A percentile compares a stretch with the other conserved stretches of the same genome.
phyloP scores from a whole-genome alignment of 2,888 invertebrate genomes.

The Enchytraeus crypticus region DNA sequence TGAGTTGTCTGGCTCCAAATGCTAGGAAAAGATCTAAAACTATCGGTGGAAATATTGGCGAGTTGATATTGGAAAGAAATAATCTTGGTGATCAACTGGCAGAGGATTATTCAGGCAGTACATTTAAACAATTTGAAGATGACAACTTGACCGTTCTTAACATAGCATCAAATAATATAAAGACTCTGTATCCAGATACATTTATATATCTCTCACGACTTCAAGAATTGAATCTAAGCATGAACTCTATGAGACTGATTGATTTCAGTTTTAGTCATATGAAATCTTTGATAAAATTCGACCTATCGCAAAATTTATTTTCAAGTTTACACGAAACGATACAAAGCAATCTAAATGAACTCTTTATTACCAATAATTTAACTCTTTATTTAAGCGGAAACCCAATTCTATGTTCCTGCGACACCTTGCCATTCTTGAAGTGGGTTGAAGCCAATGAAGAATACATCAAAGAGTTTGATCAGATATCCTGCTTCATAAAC shows the following conservation, averaged over 20 bases:
- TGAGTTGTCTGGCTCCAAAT: neutral
- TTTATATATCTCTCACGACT: neutral
- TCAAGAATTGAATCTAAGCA: neutral
- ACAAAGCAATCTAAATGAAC: neutral
- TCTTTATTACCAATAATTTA: neutral
- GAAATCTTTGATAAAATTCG: neutral
- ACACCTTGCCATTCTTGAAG: neutral
- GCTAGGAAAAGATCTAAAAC: neutral
- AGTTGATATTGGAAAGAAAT: neutral
- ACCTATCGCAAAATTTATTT: neutral
- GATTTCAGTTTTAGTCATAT: neutral
- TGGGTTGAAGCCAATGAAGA: neutral
- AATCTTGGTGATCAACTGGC: neutral
- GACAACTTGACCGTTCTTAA: slow-evolving; percentile 1
- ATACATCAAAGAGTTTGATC: neutral
- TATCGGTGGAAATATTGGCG: neutral
- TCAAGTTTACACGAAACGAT: neutral
- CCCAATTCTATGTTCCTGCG: neutral
- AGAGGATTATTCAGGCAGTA: neutral
- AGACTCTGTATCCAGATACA: neutral
- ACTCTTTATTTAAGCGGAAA: neutral
- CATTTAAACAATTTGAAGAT: neutral
- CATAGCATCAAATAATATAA: slow-evolving; percentile 1
- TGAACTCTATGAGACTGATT: neutral
- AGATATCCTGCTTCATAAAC: neutral